A percentile compares a stretch with the other conserved stretches of the same genome.
phyloP scores from a whole-genome alignment of 92 coral and sea anemone species.

The Palythoa heliodiscus region DNA sequence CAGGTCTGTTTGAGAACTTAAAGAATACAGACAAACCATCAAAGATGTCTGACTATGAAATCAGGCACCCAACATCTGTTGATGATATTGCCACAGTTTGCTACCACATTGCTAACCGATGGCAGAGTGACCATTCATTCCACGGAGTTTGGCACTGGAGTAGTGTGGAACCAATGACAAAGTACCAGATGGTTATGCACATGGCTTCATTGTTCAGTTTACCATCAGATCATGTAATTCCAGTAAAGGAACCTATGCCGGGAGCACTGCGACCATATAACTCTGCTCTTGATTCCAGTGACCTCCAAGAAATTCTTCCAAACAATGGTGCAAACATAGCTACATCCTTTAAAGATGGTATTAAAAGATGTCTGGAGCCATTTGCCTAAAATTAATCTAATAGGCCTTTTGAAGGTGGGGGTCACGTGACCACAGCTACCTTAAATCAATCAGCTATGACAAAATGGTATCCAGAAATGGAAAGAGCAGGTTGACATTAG shows the following conservation, averaged over 20 bases:
- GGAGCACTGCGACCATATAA: constrained; percentile 85
- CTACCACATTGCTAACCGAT: constrained; percentile 57
- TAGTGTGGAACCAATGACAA: constrained; percentile 74
- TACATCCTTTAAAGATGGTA: constrained; percentile 61
- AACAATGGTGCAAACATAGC: constrained; percentile 48
- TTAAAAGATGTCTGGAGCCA: constrained; percentile 60
- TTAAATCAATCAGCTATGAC: no score
- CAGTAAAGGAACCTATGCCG: constrained; percentile 69
- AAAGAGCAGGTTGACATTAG: no score
- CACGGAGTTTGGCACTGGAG: constrained; percentile 90
- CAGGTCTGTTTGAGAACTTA: constrained; percentile 69
- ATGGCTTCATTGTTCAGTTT: constrained; percentile 75
- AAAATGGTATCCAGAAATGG: no score
- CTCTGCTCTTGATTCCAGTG: constrained; percentile 68
- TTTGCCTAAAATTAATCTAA: constrained; percentile 13
- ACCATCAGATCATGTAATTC: constrained; percentile 66
- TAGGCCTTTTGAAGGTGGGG: no score
- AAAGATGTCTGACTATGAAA: constrained; percentile 76
- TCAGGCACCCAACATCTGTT: constrained; percentile 77
- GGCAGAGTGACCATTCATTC: constrained; percentile 36
- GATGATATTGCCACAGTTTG: constrained; percentile 77
- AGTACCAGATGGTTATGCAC: constrained; percentile 70
- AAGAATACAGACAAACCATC: constrained; percentile 55
- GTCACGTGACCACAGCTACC: no score
- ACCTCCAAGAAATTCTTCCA: constrained; percentile 57